A percentile compares a stretch with the other conserved stretches of the same genome.
phyloP scores from a whole-genome alignment of 1,140 invertebrate species.

The Triops cancriformis region DNA sequence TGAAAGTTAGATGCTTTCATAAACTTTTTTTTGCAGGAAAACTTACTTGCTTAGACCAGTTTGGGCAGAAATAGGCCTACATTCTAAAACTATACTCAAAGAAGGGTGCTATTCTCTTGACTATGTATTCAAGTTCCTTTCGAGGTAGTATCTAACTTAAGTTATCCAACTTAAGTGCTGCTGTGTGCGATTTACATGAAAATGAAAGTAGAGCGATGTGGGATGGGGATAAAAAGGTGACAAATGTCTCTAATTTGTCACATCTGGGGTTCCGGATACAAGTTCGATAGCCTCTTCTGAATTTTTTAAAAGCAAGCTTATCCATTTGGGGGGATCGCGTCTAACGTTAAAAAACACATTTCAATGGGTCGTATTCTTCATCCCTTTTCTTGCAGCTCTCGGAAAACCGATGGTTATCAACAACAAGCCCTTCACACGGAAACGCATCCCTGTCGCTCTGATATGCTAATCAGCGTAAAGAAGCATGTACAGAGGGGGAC shows the following conservation, averaged over 20 bases:
- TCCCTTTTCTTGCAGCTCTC: background rate
- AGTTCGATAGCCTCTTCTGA: background rate
- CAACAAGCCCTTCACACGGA: slow-evolving; percentile 4
- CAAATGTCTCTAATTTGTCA: background rate
- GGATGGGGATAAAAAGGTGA: slow-evolving; percentile 9
- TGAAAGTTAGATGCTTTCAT: background rate
- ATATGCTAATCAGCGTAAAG: slow-evolving; percentile 14
- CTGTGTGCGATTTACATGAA: background rate
- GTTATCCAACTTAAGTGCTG: background rate
- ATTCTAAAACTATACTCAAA: background rate
- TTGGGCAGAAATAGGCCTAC: background rate
- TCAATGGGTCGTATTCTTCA: background rate
- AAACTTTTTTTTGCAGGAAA: background rate
- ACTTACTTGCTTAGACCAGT: background rate
- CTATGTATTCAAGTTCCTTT: too few relatives aligned
- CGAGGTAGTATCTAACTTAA: background rate
- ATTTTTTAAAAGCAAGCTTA: slow-evolving; percentile 11
- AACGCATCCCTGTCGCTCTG: slow-evolving; percentile 8
- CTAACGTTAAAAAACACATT: background rate
- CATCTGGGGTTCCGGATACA: background rate
- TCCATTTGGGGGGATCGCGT: background rate
- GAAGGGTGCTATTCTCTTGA: too few relatives aligned
- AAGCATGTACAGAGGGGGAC: background rate
- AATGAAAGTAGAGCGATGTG: background rate
- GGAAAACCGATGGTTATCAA: background rate